Base-by-base conservation (phyloP, 2,888 invertebrate species). In the Lycia hirtaria region DNA sequence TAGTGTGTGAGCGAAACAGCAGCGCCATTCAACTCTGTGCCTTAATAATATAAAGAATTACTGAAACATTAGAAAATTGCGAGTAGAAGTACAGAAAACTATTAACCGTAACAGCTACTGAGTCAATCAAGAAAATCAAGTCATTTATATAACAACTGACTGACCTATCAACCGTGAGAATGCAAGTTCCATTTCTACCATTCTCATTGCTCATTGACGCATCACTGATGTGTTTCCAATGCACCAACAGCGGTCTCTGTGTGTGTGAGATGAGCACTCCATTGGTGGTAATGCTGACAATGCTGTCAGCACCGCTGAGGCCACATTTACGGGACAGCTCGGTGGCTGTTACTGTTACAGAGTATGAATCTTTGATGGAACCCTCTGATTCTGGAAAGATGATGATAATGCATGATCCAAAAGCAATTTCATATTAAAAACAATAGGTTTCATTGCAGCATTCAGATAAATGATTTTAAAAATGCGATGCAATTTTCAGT, bases 101-200 rank as follows among this genome's bases (percentile, higher is more conserved):
- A n/a, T n/a, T n/a, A n/a, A 9, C 26, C 9, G 6, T 26, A 6
- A 9, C 5, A 26, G 7, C 9, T 9, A 9, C 26, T 26, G 3
- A 26, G 9, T 9, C 26, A 26, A 26, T n/a, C 7, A 32, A 49
- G 32, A 45, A 45, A 56, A 22, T 47, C 44, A 32, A 45, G 38
- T 24, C 4, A 28, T 26, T 12, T 15, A 35, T 9, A 5, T 12
- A 40, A 28, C 12, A 64, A 88, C 91, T 64, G 80, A 94, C 94
- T 93, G 80, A 94, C 94, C 93, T 93, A 87, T 93, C 93, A n/a
- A 95, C 91, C 69, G 92, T 93, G 64, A 95, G 85, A 26, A 94
- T 90, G 73, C 95, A 94, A 33, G 93, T 93, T 64, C 86, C 92
- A 74, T 93, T 93, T 56, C 93, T 93, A 69, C 94, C 94, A 5